These are phyloP conservation scores for Druon quercuslanigerum DNA, from an alignment of 1,140 invertebrate species.

Conservation along the genomic window DNA sequence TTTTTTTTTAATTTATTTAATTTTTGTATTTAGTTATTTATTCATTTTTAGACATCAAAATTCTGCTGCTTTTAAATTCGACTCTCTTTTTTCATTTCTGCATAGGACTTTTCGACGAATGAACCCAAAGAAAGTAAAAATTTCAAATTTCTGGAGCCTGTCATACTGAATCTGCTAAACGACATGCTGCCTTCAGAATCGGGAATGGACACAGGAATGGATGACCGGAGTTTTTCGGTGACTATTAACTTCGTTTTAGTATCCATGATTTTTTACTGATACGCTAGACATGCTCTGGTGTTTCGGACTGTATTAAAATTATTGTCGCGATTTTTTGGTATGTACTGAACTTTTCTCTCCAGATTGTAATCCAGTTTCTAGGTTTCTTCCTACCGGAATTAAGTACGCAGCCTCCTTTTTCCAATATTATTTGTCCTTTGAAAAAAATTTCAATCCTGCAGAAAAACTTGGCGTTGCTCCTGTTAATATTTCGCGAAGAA, in stretches of 20 bases:
- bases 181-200: conserved; percentile 77
- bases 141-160: conserved; percentile 83
- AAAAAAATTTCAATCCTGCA: no score
- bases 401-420: no score
- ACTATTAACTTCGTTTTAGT: conserved; percentile 71
- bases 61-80: background rate
- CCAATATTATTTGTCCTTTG: no score
- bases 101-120: conserved; percentile 72
- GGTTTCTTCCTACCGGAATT: no score
- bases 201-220: conserved; percentile 71
- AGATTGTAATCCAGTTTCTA: no score
- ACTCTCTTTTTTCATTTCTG: conserved; percentile 51
- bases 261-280: conserved; percentile 32
- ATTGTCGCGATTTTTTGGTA: background rate
- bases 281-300: background rate
- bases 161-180: conserved; percentile 85
- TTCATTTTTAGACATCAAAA: conserved; percentile 13
- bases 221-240: conserved; percentile 77
- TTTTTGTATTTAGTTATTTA: background rate
- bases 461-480: no score
- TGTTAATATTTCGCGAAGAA: no score
- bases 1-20: no score
- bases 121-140: conserved; percentile 78
- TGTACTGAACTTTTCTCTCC: background rate
- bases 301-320: background rate